Conservation (phyloP, 2,888 invertebrate genomes). For the Tetanocera ferruginea region DNA sequence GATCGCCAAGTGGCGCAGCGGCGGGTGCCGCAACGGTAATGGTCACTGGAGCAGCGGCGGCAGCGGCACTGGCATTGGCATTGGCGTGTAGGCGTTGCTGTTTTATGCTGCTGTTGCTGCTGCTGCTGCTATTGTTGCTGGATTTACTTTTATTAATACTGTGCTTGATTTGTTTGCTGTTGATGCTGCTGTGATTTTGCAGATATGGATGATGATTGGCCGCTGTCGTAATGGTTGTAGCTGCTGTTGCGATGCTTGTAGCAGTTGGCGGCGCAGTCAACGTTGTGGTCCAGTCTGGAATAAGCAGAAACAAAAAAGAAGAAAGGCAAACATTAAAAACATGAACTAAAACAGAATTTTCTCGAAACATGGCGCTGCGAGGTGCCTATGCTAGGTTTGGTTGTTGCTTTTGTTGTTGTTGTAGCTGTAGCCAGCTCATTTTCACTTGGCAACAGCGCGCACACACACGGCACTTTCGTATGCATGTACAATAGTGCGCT, state of each 20-base stretch:
- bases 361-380: constrained; percentile 37
- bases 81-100: constrained; percentile 30
- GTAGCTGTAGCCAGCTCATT: not conserved
- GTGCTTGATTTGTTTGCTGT: constrained; percentile 50
- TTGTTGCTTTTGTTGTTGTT: not conserved
- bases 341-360: not conserved
- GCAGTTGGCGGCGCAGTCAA: constrained; percentile 44
- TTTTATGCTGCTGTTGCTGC: constrained; percentile 37
- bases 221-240: constrained; percentile 27
- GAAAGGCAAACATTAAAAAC: constrained; percentile 8
- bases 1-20: constrained; percentile 31
- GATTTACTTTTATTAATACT: constrained; percentile 52
- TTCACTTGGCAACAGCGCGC: constrained; percentile 26
- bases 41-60: constrained; percentile 31
- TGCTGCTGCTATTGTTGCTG: constrained; percentile 40
- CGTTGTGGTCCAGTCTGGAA: constrained; percentile 51
- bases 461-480: not conserved
- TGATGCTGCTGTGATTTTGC: constrained; percentile 35
- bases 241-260: constrained; percentile 27
- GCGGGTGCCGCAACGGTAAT: constrained; percentile 36
- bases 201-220: constrained; percentile 40
- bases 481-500: not conserved
- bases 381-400: not conserved
- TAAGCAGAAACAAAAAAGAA: not conserved
- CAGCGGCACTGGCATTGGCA: constrained; percentile 29